phyloP scores from a whole-genome alignment of 2,113 vertebrate species.

The Channa argus region DNA sequence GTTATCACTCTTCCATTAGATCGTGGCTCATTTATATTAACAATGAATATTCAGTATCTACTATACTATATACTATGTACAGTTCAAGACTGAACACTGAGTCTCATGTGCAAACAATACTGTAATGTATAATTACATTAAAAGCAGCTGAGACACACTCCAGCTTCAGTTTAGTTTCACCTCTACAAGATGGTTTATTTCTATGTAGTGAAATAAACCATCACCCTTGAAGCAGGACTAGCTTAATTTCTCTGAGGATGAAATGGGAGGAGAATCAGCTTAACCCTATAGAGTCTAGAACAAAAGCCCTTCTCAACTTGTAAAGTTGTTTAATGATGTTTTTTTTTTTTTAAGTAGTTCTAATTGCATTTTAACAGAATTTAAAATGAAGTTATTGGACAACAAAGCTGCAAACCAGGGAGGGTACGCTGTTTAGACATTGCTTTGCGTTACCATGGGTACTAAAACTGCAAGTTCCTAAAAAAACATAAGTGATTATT shows the following conservation, averaged over 20 bases:
- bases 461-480: not conserved
- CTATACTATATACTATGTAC: too few relatives aligned
- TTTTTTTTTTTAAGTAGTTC: not conserved
- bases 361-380: not conserved
- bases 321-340: too few relatives aligned
- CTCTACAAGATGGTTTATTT: not conserved
- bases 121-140: constrained; percentile 10
- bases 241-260: constrained; percentile 22
- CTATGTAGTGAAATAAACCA: constrained; percentile 40
- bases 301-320: not conserved
- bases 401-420: not conserved
- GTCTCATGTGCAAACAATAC: not conserved
- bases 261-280: constrained; percentile 38
- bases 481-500: not conserved
- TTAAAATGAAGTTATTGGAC: not conserved
- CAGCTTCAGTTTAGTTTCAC: not conserved
- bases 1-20: constrained; percentile 16
- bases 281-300: constrained; percentile 13
- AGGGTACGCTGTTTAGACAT: not conserved
- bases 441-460: not conserved
- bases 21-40: not conserved
- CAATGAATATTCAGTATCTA: not conserved
- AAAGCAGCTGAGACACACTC: not conserved
- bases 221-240: constrained; percentile 32
- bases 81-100: not conserved